Percentiles rank a stretch among this genome's conserved stretches.
Evolutionary conservation across 2,113 vertebrate species (phyloP).

Genomic region (Corythornis madagascariensis): DNA sequence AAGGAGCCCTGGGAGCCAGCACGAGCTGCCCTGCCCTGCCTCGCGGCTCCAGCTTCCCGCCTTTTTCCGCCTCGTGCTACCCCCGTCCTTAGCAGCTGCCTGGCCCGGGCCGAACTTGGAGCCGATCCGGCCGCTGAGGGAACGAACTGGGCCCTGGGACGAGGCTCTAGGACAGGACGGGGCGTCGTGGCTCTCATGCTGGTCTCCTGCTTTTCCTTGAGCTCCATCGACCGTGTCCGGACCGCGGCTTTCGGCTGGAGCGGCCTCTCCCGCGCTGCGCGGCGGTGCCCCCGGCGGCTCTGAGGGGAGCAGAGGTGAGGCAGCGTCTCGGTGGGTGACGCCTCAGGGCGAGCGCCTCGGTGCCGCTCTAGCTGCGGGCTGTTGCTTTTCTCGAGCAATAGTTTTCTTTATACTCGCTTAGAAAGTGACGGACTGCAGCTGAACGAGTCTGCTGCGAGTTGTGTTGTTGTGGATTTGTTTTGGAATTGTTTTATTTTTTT

Average conservation of each 20-base stretch:
- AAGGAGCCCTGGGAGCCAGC: fast-evolving
- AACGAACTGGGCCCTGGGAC: fast-evolving
- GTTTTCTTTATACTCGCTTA: not conserved
- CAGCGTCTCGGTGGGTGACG: fast-evolving
- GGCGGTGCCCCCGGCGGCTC: not conserved
- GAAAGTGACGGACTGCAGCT: not conserved
- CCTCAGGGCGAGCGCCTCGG: fast-evolving
- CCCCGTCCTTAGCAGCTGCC: fast-evolving
- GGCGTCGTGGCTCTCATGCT: fast-evolving
- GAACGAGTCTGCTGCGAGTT: not conserved
- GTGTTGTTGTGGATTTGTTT: not conserved
- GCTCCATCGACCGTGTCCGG: fast-evolving
- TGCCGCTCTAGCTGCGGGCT: not conserved
- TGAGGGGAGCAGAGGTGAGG: not conserved
- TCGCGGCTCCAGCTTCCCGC: fast-evolving
- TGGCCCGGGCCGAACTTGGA: fast-evolving
- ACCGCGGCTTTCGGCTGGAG: not conserved
- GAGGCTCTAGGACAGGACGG: fast-evolving
- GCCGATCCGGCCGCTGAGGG: not conserved
- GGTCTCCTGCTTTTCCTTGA: fast-evolving
- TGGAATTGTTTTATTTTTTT: no score
- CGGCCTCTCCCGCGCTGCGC: fast-evolving
- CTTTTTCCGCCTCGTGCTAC: fast-evolving
- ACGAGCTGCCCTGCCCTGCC: fast-evolving
- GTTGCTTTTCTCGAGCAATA: not conserved